phyloP scores from a whole-genome alignment of 2,113 vertebrate genomes.

The Sebastes schlegelii region DNA sequence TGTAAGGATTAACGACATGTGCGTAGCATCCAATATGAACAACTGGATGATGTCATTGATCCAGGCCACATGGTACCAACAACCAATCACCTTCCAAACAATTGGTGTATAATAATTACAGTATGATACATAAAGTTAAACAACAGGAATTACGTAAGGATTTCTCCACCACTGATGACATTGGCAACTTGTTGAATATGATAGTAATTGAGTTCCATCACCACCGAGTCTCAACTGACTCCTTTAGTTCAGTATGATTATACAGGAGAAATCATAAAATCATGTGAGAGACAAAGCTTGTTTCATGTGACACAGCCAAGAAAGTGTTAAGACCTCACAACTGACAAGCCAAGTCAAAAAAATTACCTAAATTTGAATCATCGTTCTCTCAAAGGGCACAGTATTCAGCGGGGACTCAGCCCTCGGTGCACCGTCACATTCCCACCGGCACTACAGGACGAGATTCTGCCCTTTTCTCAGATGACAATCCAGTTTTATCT shows the following conservation, averaged over 20 bases:
- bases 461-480: conserved; percentile 51
- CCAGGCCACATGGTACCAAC: not conserved
- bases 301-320: not conserved
- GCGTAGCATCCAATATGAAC: not conserved
- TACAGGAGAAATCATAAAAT: too few species aligned
- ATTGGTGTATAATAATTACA: too few species aligned
- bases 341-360: not conserved
- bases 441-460: conserved; percentile 21
- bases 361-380: not conserved
- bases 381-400: conserved; percentile 36
- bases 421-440: conserved; percentile 16
- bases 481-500: conserved; percentile 30
- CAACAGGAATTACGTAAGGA: too few species aligned
- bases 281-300: not conserved
- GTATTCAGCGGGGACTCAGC: conserved; percentile 7
- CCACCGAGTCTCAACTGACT: not conserved
- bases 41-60: not conserved
- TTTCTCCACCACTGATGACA: too few species aligned
- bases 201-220: not conserved
- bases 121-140: too few species aligned
- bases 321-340: not conserved
- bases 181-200: not conserved
- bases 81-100: not conserved
- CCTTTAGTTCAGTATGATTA: not conserved
- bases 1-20: not conserved